Conservation (phyloP, 2,797 vertebrate genomes). For the Phylloscopus collybita region DNA sequence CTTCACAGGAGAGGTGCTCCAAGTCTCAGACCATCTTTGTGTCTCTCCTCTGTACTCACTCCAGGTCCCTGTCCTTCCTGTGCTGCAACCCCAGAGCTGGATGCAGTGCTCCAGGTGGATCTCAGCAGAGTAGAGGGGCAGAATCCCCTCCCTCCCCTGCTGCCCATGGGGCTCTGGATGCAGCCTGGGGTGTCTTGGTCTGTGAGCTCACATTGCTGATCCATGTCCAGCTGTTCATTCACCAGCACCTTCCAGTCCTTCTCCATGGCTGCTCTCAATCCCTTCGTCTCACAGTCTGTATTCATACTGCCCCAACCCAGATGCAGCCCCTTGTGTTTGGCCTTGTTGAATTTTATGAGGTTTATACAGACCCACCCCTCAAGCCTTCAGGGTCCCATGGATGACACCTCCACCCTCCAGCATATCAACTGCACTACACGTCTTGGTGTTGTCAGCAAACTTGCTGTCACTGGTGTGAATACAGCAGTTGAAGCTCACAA, state of each 20-base stretch:
- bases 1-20: not conserved
- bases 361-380: not conserved
- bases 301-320: not conserved
- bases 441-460: not conserved
- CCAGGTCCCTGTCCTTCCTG: fast-evolving
- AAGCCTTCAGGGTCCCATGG: not conserved
- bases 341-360: not conserved
- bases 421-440: fast-evolving
- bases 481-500: not conserved
- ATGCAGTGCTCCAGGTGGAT: not conserved
- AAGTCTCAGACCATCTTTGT: not conserved
- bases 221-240: not conserved
- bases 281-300: not conserved
- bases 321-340: not conserved
- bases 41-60: not conserved
- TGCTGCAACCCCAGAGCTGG: not conserved
- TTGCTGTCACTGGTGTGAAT: not conserved
- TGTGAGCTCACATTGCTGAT: not conserved
- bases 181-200: not conserved
- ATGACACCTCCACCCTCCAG: not conserved
- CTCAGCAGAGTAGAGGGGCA: not conserved
- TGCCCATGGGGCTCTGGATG: not conserved
- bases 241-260: not conserved
- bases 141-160: not conserved
- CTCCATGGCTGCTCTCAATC: not conserved